A percentile compares a stretch with the other conserved stretches of the same genome.
Evolutionary conservation across 1,140 invertebrate genomes (phyloP).

Genomic region (Phymorhynchus buccinoides): DNA sequence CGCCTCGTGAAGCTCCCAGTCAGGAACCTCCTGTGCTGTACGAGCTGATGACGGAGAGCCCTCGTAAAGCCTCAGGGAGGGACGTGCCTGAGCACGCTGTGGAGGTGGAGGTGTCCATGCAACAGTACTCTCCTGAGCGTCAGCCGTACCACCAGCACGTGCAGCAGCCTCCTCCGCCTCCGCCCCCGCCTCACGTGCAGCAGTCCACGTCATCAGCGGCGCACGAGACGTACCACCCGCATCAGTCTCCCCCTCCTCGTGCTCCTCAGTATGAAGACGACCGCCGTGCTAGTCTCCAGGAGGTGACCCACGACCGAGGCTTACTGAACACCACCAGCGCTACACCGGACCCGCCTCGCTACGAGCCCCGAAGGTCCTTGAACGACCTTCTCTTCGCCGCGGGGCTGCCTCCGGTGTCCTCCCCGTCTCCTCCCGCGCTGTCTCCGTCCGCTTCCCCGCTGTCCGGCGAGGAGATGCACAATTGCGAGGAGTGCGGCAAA

Average conservation of each 20-base stretch:
- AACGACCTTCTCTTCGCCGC: slow-evolving; percentile 47
- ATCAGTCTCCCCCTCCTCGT: background rate
- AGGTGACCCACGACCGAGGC: background rate
- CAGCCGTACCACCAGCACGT: slow-evolving; percentile 35
- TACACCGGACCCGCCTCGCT: background rate
- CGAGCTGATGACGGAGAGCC: slow-evolving; percentile 44
- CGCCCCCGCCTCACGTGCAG: slow-evolving; percentile 20
- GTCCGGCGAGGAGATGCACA: slow-evolving; percentile 48
- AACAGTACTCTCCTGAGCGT: slow-evolving; percentile 15
- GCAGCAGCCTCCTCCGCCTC: background rate
- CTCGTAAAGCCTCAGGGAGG: slow-evolving; percentile 45
- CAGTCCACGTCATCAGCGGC: slow-evolving; percentile 32
- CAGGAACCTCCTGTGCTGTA: slow-evolving; percentile 40
- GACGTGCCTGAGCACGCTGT: slow-evolving; percentile 48
- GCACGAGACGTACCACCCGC: slow-evolving; percentile 2
- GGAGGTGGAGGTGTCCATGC: slow-evolving; percentile 39
- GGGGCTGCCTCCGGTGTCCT: background rate
- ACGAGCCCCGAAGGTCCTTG: slow-evolving; percentile 41
- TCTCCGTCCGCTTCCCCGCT: slow-evolving; percentile 43
- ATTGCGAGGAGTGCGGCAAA: slow-evolving; percentile 72
- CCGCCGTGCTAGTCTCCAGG: slow-evolving; percentile 14
- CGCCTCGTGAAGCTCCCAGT: slow-evolving; percentile 3
- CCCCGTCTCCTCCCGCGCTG: slow-evolving; percentile 26
- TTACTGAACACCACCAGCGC: background rate
- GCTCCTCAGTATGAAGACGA: slow-evolving; percentile 19